These are phyloP conservation scores for Volucella zonaria DNA, from an alignment of 2,888 invertebrate genomes.

Conservation along the genomic window DNA sequence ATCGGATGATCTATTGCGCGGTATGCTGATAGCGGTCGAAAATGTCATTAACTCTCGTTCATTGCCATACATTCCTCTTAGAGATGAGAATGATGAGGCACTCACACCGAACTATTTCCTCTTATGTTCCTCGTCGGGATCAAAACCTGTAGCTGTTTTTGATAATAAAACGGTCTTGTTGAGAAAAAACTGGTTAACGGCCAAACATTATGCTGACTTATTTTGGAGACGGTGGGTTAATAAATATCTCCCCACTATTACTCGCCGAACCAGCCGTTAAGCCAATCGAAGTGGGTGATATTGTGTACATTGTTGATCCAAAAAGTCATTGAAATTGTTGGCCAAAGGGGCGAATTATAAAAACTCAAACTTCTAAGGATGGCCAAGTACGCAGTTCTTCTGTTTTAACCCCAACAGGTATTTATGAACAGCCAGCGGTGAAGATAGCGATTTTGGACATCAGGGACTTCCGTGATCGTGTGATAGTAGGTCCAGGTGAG, in stretches of 20 bases:
- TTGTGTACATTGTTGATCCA: slow-evolving; percentile 60
- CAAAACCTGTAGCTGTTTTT: background rate
- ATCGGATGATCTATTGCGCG: too few species aligned
- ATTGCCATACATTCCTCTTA: slow-evolving; percentile 11
- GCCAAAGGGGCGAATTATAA: slow-evolving; percentile 45
- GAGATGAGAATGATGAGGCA: slow-evolving; percentile 49
- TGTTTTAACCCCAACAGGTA: background rate
- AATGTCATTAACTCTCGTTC: slow-evolving; percentile 70
- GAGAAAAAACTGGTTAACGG: background rate
- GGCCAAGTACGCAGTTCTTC: background rate
- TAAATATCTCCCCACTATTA: slow-evolving; percentile 52
- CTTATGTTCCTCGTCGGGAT: slow-evolving; percentile 39
- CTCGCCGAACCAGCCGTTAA: slow-evolving; percentile 34
- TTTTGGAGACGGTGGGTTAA: slow-evolving; percentile 67
- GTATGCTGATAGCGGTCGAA: too few species aligned
- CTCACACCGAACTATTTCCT: slow-evolving; percentile 75
- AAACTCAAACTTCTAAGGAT: too few species aligned
- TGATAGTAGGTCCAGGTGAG: background rate
- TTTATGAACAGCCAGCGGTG: slow-evolving; percentile 13
- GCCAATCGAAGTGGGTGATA: slow-evolving; percentile 50
- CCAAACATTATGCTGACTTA: slow-evolving; percentile 43
- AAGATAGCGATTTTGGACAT: slow-evolving; percentile 16
- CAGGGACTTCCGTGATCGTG: background rate
- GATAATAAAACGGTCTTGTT: too few species aligned
- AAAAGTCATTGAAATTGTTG: slow-evolving; percentile 51